Evolutionary conservation across 1,140 invertebrate genomes (phyloP), one percentile per base, ranked within the genome.

Genomic region (Protaetia brevitarsis): DNA sequence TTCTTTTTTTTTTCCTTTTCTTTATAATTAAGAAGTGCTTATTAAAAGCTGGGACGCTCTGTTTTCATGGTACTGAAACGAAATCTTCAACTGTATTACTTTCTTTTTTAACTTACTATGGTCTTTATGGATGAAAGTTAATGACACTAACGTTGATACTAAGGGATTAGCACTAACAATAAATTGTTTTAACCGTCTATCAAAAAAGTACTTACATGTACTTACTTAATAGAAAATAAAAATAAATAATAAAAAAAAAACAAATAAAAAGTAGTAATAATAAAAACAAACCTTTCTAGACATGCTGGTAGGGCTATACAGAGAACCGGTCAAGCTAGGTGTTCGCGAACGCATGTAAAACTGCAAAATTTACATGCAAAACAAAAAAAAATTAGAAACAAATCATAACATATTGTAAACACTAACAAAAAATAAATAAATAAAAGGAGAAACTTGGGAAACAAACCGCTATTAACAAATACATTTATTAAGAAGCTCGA

Each of bases 291-390:
- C 91, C 92, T 94, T 93, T 82, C 89, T 88, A 84, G 84, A 88
- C 81, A 92, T 85, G 83, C 89, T 92, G 87, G 88, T 91, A 84
- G 90, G 90, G 83, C 90, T 93, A 87, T 91, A 94, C 82, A 93
- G 85, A 79, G 93, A 95, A 85, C 93, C 93, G 85, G 29, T 36
- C 31, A 94, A 88, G 83, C 93, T 95, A 82, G 94, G 92, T 77
- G 92, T 95, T 84, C 92, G 91, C 79, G 93, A 95, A 79, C 91
- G 88, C 85, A 92, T 87, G 81, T 91, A 92, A 87, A 91, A 94
- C 92, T 95, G 87, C 77, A 85, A 82, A 81, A 78, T 79, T 41
- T 64, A 80, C 78, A 80, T 76, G 74, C 76, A 76, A 77, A 73
- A 72, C 74, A 78, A 72, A 64, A 72, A 34, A 34, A 34, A 74